Evolutionary conservation across 2,888 invertebrate species (phyloP).

Genomic region (Escarpia spicata): DNA sequence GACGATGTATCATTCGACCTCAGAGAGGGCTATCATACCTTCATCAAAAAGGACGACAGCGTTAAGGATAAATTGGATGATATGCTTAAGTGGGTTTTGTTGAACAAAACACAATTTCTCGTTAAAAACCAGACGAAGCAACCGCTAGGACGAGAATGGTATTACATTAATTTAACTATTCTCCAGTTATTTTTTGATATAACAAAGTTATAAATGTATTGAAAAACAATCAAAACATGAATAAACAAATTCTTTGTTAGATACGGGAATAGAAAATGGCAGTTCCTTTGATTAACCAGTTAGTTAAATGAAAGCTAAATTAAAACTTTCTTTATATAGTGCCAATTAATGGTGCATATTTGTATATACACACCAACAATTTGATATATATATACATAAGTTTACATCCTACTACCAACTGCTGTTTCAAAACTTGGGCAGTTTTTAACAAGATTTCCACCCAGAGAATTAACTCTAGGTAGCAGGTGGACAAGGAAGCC

Average conservation of each 20-base stretch:
- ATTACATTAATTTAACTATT: not conserved
- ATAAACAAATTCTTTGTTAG: not conserved
- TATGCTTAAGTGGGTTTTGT: constrained; percentile 70
- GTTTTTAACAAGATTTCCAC: too few relatives aligned
- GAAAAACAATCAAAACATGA: not conserved
- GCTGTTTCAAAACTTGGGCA: too few relatives aligned
- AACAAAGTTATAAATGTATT: not conserved
- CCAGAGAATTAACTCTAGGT: too few relatives aligned
- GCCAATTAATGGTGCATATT: too few relatives aligned
- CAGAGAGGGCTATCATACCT: constrained; percentile 56
- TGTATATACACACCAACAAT: too few relatives aligned
- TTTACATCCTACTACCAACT: too few relatives aligned
- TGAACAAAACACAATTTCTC: constrained; percentile 50
- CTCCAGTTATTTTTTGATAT: constrained; percentile 7
- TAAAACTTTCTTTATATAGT: too few relatives aligned
- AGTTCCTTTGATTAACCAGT: not conserved
- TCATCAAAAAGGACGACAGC: constrained; percentile 58
- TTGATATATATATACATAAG: too few relatives aligned
- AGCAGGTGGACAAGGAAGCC: too few relatives aligned
- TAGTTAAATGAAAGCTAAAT: too few relatives aligned
- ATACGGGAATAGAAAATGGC: not conserved
- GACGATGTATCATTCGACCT: constrained; percentile 58
- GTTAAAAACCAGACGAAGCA: constrained; percentile 23
- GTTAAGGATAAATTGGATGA: constrained; percentile 70
- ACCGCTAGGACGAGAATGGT: not conserved